Conservation (phyloP, 2,797 vertebrate genomes). For the Tadarida brasiliensis region DNA sequence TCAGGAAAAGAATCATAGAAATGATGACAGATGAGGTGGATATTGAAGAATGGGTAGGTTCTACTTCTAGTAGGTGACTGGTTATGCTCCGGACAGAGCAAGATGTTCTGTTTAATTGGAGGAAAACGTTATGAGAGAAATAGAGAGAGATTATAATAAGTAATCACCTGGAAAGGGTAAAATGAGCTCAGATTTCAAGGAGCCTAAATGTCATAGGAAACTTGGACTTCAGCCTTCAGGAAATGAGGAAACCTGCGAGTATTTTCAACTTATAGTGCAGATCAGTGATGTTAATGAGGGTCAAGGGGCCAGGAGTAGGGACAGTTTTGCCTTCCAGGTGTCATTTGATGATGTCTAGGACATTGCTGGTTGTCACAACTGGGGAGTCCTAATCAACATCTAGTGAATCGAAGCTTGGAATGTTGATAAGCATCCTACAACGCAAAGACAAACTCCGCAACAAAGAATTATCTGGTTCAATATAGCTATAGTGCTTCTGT, state of each 20-base stretch:
- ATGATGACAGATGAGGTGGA: background rate
- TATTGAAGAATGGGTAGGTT: background rate
- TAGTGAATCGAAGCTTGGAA: fast-evolving
- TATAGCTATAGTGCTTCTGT: background rate
- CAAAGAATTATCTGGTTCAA: background rate
- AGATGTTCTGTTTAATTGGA: background rate
- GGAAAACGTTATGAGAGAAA: background rate
- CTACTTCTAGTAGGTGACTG: background rate
- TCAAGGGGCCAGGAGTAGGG: too few species aligned
- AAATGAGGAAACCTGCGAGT: background rate
- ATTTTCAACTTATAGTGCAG: background rate
- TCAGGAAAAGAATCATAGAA: background rate
- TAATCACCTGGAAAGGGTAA: background rate
- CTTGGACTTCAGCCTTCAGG: background rate
- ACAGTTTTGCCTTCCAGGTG: background rate
- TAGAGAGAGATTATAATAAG: too few species aligned
- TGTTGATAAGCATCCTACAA: background rate
- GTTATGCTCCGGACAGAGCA: background rate
- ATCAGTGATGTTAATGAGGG: background rate
- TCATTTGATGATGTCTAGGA: background rate
- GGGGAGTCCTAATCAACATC: background rate
- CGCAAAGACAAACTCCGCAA: fast-evolving
- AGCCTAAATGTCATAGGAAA: background rate
- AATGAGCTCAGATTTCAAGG: background rate
- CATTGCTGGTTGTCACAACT: background rate